Base-by-base conservation (phyloP, 2,888 invertebrate genomes). In the Electrophaes corylata region DNA sequence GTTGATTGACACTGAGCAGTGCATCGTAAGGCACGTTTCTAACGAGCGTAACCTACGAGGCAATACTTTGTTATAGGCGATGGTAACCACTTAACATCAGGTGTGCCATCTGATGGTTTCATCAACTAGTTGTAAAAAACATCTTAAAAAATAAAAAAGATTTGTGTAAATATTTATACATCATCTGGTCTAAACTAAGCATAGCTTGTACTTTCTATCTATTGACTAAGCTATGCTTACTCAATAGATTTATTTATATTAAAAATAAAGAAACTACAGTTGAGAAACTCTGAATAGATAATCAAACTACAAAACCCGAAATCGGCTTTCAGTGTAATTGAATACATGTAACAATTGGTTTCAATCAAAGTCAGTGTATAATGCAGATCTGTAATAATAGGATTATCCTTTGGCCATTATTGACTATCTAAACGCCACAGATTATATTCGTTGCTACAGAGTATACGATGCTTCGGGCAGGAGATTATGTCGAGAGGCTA, bases 401-500 rank as follows among this genome's bases (percentile, higher is more conserved):
- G 78, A 77, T 80, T 79, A 84, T 83, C 81, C 83, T 84, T 81
- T 77, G 78, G 75, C 74, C 74, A 78, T 80, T 80, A 79, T 80
- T 78, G 79, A 72, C 68, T 81, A 82, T 79, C 79, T 79, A 73
- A 76, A 80, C 78, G 73, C 45, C 43, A 46, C 50, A 50, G 52
- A 52, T 47, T 39, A 26, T 43, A 31, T 5, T 33, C 31, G 33
- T 12, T 31, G 33, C 18, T 20, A 43, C n/a, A 23, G 33, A 18
- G 20, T 40, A 33, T 16, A 46, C 40, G 31, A 45, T 16, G 52
- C 54, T 47, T 41, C 37, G 55, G 35, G 48, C 45, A 20, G 35
- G 75, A 78, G 80, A 86, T 85, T 81, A 83, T 78, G 82, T 84
- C 80, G 76, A 86, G 83, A 81, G 80, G 73, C 75, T 84, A 84